Evolutionary conservation across 2,888 invertebrate species (phyloP), one percentile per base, ranked within the genome.

Genomic region (Pasiphila rectangulata): DNA sequence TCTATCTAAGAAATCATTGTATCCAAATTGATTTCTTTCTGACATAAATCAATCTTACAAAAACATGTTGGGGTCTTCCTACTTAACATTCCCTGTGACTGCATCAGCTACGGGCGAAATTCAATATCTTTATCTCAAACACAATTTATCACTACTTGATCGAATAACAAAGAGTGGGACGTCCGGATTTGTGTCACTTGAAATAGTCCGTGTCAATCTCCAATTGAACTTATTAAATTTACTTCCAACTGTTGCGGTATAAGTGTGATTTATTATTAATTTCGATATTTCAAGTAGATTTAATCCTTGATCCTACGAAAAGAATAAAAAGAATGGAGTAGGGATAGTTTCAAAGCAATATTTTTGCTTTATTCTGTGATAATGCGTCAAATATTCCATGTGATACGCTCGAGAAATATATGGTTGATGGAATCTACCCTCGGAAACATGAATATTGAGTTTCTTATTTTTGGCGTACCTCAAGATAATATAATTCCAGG

Each of bases 211-310:
- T 75, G 85, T 83, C 83, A 82, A 80, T 69, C 73, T 67, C 67
- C 77, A 82, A 80, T 84, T 86, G 83, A 80, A 80, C 82, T 79
- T 79, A 81, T 81, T 81, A 75, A 76, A 79, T 79, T 74, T 73
- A 74, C 65, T 69, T n/a, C 54, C 64, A 69, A 67, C 69, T 62
- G 67, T 64, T 63, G 60, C 63, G 54, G 59, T 54, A 55, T 57
- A 72, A 82, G 58, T 56, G 74, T 77, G 76, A 83, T 61, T 79
- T 78, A 83, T 81, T 64, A 60, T 56, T 55, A 52, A 59, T 58
- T 61, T 48, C 37, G 36, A 49, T 44, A 19, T 54, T 57, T 57
- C 55, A 55, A 54, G 15, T 32, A 30, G 7, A 15, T 19, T 12
- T 12, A 25, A 21, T 7, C 3, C 4, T 21, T n/a, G n/a, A n/a